A percentile compares a stretch with the other conserved stretches of the same genome.
These are phyloP conservation scores for Oncorhynchus gorbuscha DNA, from an alignment of 2,113 vertebrate species.

Conservation along the genomic window DNA sequence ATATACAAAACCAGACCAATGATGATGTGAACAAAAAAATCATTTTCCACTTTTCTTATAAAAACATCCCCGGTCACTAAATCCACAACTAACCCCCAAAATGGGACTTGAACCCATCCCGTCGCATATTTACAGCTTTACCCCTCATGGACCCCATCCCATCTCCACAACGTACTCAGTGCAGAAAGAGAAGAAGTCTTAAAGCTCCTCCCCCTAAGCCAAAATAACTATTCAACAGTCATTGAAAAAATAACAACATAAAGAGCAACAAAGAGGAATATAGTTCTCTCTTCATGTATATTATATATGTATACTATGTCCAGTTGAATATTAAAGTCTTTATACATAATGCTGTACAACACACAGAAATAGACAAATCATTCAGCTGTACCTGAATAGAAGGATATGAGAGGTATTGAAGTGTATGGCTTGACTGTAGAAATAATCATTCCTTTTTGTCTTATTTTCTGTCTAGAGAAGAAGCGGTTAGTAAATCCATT, in stretches of 20 bases:
- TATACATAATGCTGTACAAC: slow-evolving; percentile 61
- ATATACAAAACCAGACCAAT: slow-evolving; percentile 32
- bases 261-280: slow-evolving; percentile 43
- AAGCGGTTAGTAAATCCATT: slow-evolving; percentile 45
- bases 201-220: slow-evolving; percentile 34
- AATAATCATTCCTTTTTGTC: slow-evolving; percentile 42
- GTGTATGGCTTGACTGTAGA: slow-evolving; percentile 93
- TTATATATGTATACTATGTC: slow-evolving; percentile 67
- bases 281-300: slow-evolving; percentile 28
- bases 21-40: slow-evolving; percentile 45
- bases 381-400: slow-evolving; percentile 79
- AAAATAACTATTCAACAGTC: not conserved
- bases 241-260: slow-evolving; percentile 17
- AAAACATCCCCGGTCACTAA: slow-evolving; percentile 51
- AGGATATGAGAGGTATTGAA: slow-evolving; percentile 92
- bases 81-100: slow-evolving; percentile 30
- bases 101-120: slow-evolving; percentile 16
- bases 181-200: slow-evolving; percentile 51
- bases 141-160: not conserved
- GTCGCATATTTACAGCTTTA: slow-evolving; percentile 53
- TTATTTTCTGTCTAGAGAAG: slow-evolving; percentile 42
- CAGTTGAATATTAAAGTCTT: slow-evolving; percentile 44
- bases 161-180: slow-evolving; percentile 57
- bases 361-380: slow-evolving; percentile 64
- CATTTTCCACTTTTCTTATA: slow-evolving; percentile 55